phyloP scores from a whole-genome alignment of 2,888 invertebrate species.

The Eumerus sabulonum region DNA sequence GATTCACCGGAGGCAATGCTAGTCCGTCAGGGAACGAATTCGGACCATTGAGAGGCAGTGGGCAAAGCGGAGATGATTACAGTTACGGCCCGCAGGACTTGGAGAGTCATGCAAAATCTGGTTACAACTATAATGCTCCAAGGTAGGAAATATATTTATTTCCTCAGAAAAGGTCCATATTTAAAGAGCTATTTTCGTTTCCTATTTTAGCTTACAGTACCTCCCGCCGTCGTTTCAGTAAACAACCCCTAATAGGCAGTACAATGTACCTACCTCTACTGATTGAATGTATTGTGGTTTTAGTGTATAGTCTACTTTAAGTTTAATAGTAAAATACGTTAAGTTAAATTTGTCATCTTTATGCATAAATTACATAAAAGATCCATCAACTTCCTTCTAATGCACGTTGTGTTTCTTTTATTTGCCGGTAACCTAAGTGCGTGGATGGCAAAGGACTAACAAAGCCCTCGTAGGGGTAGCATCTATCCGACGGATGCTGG shows the following conservation, averaged over 20 bases:
- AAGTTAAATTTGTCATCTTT: conserved; percentile 58
- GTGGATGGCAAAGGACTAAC: no score
- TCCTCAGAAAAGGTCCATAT: not conserved
- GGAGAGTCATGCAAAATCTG: conserved; percentile 60
- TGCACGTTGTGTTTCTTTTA: no score
- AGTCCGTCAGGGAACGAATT: no score
- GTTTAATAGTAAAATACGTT: conserved; percentile 44
- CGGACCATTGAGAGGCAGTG: conserved; percentile 73
- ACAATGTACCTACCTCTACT: conserved; percentile 55
- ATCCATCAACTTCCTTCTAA: no score
- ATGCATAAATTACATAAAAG: conserved; percentile 48
- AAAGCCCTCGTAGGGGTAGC: no score
- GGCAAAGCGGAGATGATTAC: conserved; percentile 76
- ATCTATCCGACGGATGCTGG: no score
- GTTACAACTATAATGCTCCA: conserved; percentile 74
- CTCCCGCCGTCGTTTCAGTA: not conserved
- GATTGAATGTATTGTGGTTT: conserved; percentile 19
- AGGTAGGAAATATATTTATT: conserved; percentile 61
- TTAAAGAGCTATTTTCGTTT: not conserved
- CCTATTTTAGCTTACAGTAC: conserved; percentile 30
- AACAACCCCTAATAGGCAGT: conserved; percentile 23
- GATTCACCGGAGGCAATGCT: not conserved
- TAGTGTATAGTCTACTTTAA: conserved; percentile 24
- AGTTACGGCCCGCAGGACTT: conserved; percentile 69
- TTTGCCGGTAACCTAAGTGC: no score